A percentile compares a stretch with the other conserved stretches of the same genome.
phyloP scores from a whole-genome alignment of 1,140 invertebrate species.

The Pogonognathellus flavescens region DNA sequence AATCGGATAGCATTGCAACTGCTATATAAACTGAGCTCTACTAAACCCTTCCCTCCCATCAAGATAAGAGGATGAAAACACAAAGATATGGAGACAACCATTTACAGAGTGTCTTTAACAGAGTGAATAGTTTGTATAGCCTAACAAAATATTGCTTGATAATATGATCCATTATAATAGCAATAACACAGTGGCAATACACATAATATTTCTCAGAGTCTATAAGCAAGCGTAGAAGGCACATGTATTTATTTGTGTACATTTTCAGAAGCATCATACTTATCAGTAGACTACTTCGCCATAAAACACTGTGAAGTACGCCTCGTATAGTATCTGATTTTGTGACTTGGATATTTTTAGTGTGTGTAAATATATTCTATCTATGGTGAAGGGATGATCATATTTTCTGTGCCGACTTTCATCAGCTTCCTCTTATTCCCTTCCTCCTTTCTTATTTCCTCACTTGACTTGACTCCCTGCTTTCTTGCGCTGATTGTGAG shows the following conservation, averaged over 20 bases:
- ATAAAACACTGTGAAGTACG: too few relatives aligned
- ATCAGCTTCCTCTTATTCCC: constrained; percentile 55
- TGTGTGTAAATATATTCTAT: too few relatives aligned
- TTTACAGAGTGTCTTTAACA: neutral
- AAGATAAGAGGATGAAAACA: constrained; percentile 23
- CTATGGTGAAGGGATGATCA: constrained; percentile 13
- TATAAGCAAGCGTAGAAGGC: neutral
- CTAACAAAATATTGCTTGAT: constrained; percentile 15
- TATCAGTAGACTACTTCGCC: too few relatives aligned
- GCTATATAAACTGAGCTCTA: constrained; percentile 21
- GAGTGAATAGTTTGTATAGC: neutral
- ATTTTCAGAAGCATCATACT: neutral
- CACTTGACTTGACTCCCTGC: constrained; percentile 21
- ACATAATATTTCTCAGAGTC: neutral
- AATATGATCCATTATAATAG: constrained; percentile 22
- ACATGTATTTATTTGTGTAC: too few relatives aligned
- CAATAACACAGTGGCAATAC: neutral
- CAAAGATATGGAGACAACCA: constrained; percentile 10
- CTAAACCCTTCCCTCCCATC: constrained; percentile 44
- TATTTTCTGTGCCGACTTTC: constrained; percentile 30
- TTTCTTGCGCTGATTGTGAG: neutral
- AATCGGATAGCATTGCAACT: constrained; percentile 38
- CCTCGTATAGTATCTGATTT: too few relatives aligned
- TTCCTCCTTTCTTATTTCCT: constrained; percentile 43
- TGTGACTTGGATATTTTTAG: too few relatives aligned